These are phyloP conservation scores for Temnothorax curvispinosus DNA, from an alignment of 1,140 invertebrate species.

Conservation along the genomic window DNA sequence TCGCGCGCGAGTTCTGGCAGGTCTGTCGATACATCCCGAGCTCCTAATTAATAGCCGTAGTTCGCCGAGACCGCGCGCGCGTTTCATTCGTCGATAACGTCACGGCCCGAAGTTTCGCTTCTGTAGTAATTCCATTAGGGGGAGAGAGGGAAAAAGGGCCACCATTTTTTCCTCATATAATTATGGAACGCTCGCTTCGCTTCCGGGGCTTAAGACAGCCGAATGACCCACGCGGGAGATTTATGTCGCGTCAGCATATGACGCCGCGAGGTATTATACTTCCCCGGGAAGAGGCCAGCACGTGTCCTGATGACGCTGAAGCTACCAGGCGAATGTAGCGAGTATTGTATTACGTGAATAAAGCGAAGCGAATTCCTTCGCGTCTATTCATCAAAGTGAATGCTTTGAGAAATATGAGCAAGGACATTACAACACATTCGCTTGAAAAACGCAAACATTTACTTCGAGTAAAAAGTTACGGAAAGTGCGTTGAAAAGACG, in stretches of 20 bases:
- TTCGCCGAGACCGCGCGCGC: conserved; percentile 42
- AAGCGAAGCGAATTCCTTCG: conserved; percentile 18
- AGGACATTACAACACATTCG: neutral
- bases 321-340: conserved; percentile 32
- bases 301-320: conserved; percentile 17
- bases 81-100: conserved; percentile 59
- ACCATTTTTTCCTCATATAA: conserved; percentile 47
- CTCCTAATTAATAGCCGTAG: conserved; percentile 52
- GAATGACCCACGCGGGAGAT: conserved; percentile 52
- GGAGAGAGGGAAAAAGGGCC: neutral
- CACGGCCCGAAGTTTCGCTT: conserved; percentile 44
- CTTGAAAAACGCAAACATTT: neutral
- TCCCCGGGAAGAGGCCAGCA: conserved; percentile 21
- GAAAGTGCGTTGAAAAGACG: neutral
- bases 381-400: conserved; percentile 19
- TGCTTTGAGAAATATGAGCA: neutral
- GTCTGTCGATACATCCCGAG: conserved; percentile 57
- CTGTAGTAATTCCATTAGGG: conserved; percentile 56
- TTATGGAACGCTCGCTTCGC: conserved; percentile 40
- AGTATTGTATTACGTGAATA: conserved; percentile 23
- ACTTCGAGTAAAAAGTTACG: neutral
- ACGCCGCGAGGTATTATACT: conserved; percentile 35
- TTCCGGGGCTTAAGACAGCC: conserved; percentile 40
- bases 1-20: conserved; percentile 43
- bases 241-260: conserved; percentile 55